Evolutionary conservation across 2,113 vertebrate genomes (phyloP), one percentile per base, ranked within the genome.

Genomic region (Lepus timidus): DNA sequence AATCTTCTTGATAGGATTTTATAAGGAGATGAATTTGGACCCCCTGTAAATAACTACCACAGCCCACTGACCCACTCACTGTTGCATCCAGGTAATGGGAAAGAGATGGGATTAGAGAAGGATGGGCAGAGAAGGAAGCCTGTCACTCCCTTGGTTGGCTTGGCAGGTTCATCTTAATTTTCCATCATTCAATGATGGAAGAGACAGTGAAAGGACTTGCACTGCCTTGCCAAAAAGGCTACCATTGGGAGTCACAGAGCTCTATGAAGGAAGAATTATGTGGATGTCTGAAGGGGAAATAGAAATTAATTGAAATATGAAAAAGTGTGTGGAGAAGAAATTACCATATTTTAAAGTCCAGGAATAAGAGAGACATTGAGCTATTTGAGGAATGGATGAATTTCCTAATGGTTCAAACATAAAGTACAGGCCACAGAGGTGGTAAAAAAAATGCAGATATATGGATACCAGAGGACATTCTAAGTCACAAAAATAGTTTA

Each of bases 351-450:
- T 80, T 83, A 90, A 87, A 29, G 6, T 67, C 36, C 17, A 80
- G n/a, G 80, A 84, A 87, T 61, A 73, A 93, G 22, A 70, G 25
- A 93, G 39, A 49, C 29, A 33, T 61, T 85, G 62, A 80, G n/a
- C 4, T 89, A 6, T 25, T 88, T 65, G 58, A 76, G 61, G 91
- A 88, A 29, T 58, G 61, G 64, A 49, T 33, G 19, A 62, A 76
- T 58, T 71, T 71, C 12, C 31, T 89, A 68, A 52, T 39, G 33
- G 81, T 20, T 87, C 70, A 68, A 75, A 11, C 67, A 49, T 64
- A 51, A 85, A 31, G 5, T 74, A 19, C 12, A 31, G 70, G 51
- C 8, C 62, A 4, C 31, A 85, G n/a, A 91, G 13, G 2, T 39
- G 20, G 11, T 61, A 6, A 65, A 16, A 71, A 25, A 9, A 11